Base-by-base conservation (phyloP, 2,113 vertebrate genomes). In the Fulica atra region DNA sequence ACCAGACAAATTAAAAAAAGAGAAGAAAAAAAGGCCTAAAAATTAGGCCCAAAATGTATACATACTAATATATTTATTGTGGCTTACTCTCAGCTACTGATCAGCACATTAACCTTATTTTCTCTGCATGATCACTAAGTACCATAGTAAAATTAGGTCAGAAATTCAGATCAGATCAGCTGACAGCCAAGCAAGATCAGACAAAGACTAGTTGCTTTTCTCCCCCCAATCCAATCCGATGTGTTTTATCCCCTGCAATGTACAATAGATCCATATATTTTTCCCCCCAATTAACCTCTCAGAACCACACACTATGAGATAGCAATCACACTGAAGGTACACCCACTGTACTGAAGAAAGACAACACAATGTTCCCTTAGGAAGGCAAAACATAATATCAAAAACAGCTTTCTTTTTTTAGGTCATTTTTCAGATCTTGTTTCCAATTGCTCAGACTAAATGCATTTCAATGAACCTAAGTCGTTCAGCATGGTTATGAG, bases 91-190 rank as follows among this genome's bases (percentile, higher is more conserved):
- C 57, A 13, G 84, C 86, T 64, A 44, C 93, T 60, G 90, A 97
- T 97, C 92, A 97, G 92, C 95, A 97, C 82, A 88, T 97, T 98
- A 98, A 97, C 96, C 96, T 98, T 98, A 82, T 97, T 98, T 98
- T 97, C 95, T 95, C 91, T 10, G 89, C 94, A 88, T 92, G 89
- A 91, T 85, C 1, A 11, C 94, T 88, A 93, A 97, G 80, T 90
- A 95, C 66, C 77, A 38, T 51, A 76, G 86, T 64, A 97, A 98
- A 98, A 98, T 97, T 98, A 98, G 98, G 98, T 98, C 98, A 98
- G 93, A 98, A 97, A 98, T 95, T 97, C 97, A 97, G 96, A 98
- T 96, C 89, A 96, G 66, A 97, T 98, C 98, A 98, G 91, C 92
- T 95, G 95, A 97, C 96, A 92, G 88, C 78, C 87, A 90, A 94